Evolutionary conservation across 2,797 vertebrate species (phyloP), one percentile per base, ranked within the genome.

Genomic region (Jordanella pulchra): DNA sequence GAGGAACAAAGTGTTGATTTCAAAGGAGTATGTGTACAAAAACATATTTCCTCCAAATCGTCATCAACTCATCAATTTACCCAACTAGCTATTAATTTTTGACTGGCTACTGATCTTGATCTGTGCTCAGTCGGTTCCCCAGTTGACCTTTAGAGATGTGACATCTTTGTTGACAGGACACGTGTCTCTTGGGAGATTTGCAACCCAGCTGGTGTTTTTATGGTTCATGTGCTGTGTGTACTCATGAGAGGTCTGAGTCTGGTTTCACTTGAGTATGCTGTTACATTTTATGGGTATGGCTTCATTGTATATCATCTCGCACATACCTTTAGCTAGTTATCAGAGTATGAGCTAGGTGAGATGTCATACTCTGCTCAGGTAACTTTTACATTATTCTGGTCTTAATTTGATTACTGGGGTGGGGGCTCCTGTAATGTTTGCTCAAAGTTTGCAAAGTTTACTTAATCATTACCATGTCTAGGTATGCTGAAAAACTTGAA

Each of bases 191-290:
- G 11, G 27, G 71, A 77, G 81, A 88, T 82, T 73, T 87, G 84
- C 73, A 71, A 78, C 78, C 73, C 67, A 45, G 70, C 56, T 44
- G n/a, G 0, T 61, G 75, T 71, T 80, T 79, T 73, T 75, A 21
- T 25, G 30, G 39, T 78, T 55, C 63, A 50, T 28, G n/a, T 5
- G 21, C 61, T 76, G 21, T 58, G 10, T 58, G 11, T 27, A 42
- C 75, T 68, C 48, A 54, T 47, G 69, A 76, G 66, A 65, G 75
- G n/a, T 65, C 74, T 67, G 75, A 69, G 65, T 81, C 83, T 86
- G 83, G 67, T 75, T 81, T 81, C 65, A 79, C 80, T 87, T 79
- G 76, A 87, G 72, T 88, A 82, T 51, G 44, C 77, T 75, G 76
- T 32, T 79, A 69, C 71, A 81, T 88, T 88, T 85, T 78, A 85